These are phyloP conservation scores for Pelusios castaneus DNA, from an alignment of 2,113 vertebrate genomes.

Conservation along the genomic window DNA sequence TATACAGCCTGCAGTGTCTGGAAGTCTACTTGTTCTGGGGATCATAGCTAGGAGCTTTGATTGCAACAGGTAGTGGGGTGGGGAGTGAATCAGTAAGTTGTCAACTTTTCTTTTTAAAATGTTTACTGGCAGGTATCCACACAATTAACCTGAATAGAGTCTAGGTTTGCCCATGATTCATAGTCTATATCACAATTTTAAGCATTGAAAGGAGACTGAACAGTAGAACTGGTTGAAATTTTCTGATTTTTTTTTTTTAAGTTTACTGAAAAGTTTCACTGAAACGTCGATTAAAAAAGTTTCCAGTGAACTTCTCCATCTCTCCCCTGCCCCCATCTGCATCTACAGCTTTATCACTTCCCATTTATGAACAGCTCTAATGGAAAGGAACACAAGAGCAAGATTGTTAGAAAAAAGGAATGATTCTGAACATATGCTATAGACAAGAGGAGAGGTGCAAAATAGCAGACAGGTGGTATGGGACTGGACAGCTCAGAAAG, in stretches of 20 bases:
- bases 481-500: background rate
- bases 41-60: background rate
- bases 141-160: background rate
- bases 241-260: background rate
- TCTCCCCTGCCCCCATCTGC: background rate
- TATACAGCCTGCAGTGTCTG: background rate
- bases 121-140: background rate
- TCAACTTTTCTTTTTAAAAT: background rate
- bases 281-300: background rate
- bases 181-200: background rate
- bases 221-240: background rate
- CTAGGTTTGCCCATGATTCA: background rate
- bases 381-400: background rate
- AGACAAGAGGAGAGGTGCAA: background rate
- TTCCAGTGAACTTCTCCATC: background rate
- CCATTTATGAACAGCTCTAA: background rate
- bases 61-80: background rate
- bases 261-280: background rate
- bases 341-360: background rate
- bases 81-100: background rate
- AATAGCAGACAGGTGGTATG: constrained; percentile 5
- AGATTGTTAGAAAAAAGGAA: background rate
- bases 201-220: background rate
- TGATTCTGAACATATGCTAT: background rate
- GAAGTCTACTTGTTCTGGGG: background rate